Conservation (phyloP, 2,888 invertebrate genomes). For the Sminthurinus aureus region DNA sequence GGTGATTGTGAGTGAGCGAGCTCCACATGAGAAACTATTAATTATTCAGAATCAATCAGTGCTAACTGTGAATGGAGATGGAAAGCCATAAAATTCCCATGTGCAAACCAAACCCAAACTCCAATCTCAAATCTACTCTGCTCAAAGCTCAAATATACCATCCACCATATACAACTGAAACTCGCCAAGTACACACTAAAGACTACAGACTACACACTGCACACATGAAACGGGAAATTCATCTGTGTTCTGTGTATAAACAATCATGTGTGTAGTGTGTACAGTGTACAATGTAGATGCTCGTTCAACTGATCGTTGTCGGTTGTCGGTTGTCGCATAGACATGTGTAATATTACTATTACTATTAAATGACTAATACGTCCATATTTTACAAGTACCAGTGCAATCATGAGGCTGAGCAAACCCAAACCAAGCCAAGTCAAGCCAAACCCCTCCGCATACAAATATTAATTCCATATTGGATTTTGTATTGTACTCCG, state of each 20-base stretch:
- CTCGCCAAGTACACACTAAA: no score
- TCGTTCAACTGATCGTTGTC: no score
- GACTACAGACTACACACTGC: no score
- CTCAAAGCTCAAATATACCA: no score
- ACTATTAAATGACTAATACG: no score
- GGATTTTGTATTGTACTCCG: not conserved
- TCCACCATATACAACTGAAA: no score
- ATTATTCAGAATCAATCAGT: slow-evolving; percentile 42
- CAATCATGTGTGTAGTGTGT: slow-evolving; percentile 11
- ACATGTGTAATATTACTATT: no score
- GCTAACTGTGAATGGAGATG: slow-evolving; percentile 40
- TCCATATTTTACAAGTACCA: no score
- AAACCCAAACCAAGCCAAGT: not conserved
- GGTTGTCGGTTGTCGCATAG: no score
- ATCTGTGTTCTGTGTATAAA: slow-evolving; percentile 33
- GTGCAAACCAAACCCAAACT: slow-evolving; percentile 24
- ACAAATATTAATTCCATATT: not conserved
- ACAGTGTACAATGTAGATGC: no score
- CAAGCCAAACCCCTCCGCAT: not conserved
- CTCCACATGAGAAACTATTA: slow-evolving; percentile 26
- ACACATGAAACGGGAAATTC: slow-evolving; percentile 16
- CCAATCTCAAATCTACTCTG: no score
- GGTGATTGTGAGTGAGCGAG: not conserved
- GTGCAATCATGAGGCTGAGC: no score
- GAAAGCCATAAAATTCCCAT: slow-evolving; percentile 40